A percentile compares a stretch with the other conserved stretches of the same genome.
These are phyloP conservation scores for Dysidea cf. avara DNA, from an alignment of 37 sponge, comb jelly and placozoan genomes.

Conservation along the genomic window DNA sequence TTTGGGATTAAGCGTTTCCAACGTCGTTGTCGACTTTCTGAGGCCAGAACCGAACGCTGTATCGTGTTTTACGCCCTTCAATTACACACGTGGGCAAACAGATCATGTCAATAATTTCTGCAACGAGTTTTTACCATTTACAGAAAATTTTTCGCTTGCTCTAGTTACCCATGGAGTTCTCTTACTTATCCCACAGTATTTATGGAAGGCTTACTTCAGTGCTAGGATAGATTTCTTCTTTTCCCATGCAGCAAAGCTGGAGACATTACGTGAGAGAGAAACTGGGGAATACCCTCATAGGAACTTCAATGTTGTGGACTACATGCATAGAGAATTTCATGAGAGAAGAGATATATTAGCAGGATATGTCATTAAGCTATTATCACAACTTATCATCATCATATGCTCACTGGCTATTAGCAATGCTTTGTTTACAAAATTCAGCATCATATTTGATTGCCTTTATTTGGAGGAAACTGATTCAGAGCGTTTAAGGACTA, in stretches of 20 bases:
- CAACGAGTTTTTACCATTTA: neutral
- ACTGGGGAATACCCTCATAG: conserved; percentile 13
- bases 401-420: too few species aligned
- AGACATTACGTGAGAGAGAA: conserved; percentile 1
- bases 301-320: conserved; percentile 5
- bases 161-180: conserved; percentile 10
- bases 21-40: too few species aligned
- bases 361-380: conserved; percentile 11
- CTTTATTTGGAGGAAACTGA: neutral
- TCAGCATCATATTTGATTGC: neutral
- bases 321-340: conserved; percentile 11
- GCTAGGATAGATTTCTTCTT: conserved; percentile 13
- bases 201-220: conserved; percentile 5
- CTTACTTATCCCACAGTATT: conserved; percentile 4
- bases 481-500: neutral
- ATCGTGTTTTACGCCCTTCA: too few species aligned
- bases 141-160: conserved; percentile 3
- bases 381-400: too few species aligned
- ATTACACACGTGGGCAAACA: neutral
- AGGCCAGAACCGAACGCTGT: too few species aligned
- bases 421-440: neutral
- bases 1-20: too few species aligned
- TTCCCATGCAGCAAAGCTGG: conserved; percentile 2
- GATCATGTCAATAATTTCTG: conserved; percentile 17
- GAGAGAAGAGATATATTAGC: neutral